Percentiles rank a stretch among this genome's conserved stretches.
These are phyloP conservation scores for Lasioglossum leucozonium DNA, from an alignment of 2,888 invertebrate species.

Conservation along the genomic window DNA sequence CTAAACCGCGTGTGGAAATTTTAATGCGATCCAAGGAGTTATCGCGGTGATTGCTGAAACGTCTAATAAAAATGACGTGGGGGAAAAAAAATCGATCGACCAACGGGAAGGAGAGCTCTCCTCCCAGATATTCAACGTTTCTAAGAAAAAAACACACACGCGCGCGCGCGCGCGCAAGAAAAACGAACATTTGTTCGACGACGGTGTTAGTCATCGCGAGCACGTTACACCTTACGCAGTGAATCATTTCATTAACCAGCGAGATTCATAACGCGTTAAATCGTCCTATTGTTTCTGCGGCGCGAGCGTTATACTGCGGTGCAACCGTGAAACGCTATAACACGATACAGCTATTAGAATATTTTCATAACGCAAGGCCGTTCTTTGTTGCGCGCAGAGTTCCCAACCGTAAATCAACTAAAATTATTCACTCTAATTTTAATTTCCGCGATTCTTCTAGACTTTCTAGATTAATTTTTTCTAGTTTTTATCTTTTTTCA, in stretches of 20 bases:
- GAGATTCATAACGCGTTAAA: constrained; percentile 26
- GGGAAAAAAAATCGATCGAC: constrained; percentile 31
- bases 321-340: not conserved
- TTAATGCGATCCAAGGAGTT: constrained; percentile 31
- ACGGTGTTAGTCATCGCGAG: constrained; percentile 26
- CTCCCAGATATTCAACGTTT: not conserved
- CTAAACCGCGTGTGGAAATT: constrained; percentile 10
- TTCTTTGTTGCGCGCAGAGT: not conserved
- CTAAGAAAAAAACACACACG: not conserved
- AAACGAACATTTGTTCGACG: not conserved
- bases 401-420: not conserved
- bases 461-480: too few relatives aligned
- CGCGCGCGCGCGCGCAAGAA: too few relatives aligned
- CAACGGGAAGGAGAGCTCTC: not conserved
- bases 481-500: too few relatives aligned
- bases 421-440: not conserved
- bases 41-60: constrained; percentile 16
- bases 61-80: not conserved
- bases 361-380: constrained; percentile 4
- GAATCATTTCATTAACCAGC: constrained; percentile 38
- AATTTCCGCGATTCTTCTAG: not conserved
- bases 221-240: constrained; percentile 21
- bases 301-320: not conserved
- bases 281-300: constrained; percentile 27
- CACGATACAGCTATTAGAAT: not conserved